These are phyloP conservation scores for Gnathochromis pfefferi DNA, from an alignment of 2,113 vertebrate species.

Conservation along the genomic window DNA sequence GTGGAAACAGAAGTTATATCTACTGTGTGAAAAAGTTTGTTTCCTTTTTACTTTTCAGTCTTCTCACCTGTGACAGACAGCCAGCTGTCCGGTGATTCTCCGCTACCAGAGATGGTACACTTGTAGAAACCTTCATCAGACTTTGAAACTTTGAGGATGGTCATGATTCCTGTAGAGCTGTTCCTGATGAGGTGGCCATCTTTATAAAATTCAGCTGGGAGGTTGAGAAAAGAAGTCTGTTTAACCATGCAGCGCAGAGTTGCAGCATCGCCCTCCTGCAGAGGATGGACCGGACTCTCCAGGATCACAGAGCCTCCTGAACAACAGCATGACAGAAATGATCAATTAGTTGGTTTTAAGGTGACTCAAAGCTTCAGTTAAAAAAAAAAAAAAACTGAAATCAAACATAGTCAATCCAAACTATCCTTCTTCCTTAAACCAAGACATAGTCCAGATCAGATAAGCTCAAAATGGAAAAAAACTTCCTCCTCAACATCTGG, in stretches of 20 bases:
- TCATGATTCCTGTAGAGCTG: not conserved
- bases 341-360: not conserved
- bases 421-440: not conserved
- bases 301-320: not conserved
- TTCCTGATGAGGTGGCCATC: not conserved
- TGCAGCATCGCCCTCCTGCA: not conserved
- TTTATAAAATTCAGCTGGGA: not conserved
- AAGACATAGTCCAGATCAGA: not conserved
- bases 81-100: not conserved
- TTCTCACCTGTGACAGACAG: not conserved
- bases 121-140: not conserved
- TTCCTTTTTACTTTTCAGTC: not conserved
- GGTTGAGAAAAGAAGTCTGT: not conserved
- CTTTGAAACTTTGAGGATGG: not conserved
- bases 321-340: not conserved
- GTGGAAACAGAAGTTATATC: not conserved
- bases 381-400: not conserved
- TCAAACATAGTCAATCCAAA: not conserved
- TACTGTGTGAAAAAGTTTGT: not conserved
- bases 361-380: accelerated
- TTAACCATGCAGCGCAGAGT: not conserved
- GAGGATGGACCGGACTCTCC: not conserved
- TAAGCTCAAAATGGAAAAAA: not conserved
- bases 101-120: not conserved
- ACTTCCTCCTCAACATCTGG: not conserved